Conservation (phyloP, 2,888 invertebrate species). For the Clunio marinus region DNA sequence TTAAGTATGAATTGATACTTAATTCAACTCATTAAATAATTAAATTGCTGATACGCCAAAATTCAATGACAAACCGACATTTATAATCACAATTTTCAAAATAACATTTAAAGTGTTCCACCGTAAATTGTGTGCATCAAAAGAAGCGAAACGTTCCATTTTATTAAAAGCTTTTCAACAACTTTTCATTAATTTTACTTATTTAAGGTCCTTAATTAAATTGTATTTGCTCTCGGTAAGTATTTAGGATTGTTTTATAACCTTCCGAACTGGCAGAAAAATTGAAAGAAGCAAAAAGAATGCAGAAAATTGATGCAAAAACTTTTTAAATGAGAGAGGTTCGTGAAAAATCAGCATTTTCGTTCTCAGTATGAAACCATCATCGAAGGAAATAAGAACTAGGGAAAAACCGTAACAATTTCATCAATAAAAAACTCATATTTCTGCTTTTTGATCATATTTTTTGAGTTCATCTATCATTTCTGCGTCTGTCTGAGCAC, state of each 20-base stretch:
- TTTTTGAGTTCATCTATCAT: constrained; percentile 6
- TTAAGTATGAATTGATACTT: too few relatives aligned
- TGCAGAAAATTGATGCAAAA: not conserved
- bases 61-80: too few relatives aligned
- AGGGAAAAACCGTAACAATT: not conserved
- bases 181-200: too few relatives aligned
- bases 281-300: not conserved
- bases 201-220: too few relatives aligned
- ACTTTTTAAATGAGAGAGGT: not conserved
- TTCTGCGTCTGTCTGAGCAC: not conserved
- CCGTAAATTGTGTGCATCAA: too few relatives aligned
- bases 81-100: too few relatives aligned
- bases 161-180: too few relatives aligned
- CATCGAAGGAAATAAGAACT: not conserved
- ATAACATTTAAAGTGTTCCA: too few relatives aligned
- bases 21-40: too few relatives aligned
- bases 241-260: not conserved
- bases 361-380: constrained; percentile 11
- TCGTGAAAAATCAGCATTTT: not conserved
- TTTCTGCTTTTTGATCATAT: constrained; percentile 18
- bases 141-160: too few relatives aligned
- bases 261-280: not conserved
- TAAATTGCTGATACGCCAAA: too few relatives aligned
- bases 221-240: too few relatives aligned
- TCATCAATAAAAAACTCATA: constrained; percentile 27